Evolutionary conservation across 2,797 vertebrate genomes (phyloP).

Genomic region (Cirrhinus mrigala): DNA sequence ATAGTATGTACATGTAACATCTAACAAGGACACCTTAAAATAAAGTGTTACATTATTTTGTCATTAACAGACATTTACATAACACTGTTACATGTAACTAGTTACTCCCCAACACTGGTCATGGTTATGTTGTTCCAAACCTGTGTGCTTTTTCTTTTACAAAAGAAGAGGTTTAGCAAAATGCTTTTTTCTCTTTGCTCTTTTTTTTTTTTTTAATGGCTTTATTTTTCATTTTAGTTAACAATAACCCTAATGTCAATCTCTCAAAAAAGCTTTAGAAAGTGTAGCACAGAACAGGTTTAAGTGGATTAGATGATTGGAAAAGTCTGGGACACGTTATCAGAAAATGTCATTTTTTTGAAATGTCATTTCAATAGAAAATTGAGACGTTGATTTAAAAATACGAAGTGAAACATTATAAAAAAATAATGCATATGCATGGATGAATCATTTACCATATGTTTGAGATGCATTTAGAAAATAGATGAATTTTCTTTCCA

Average conservation of each 20-base stretch:
- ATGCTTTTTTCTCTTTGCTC: background rate
- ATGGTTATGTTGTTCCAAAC: background rate
- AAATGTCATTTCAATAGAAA: background rate
- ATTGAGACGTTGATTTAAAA: background rate
- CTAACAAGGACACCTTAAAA: no score
- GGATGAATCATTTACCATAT: background rate
- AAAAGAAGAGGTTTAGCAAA: background rate
- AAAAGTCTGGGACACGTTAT: background rate
- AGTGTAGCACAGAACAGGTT: background rate
- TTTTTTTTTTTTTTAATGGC: background rate
- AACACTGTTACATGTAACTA: no score
- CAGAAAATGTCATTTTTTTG: no score
- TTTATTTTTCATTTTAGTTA: background rate
- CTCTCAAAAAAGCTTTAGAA: background rate
- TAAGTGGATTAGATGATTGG: background rate
- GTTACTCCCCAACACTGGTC: no score
- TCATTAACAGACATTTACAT: no score
- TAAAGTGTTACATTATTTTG: no score
- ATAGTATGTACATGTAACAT: no score
- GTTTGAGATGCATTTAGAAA: background rate
- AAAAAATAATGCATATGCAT: background rate
- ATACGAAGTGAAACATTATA: no score
- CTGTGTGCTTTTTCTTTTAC: background rate
- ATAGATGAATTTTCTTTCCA: background rate
- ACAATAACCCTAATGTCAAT: background rate